Conservation (phyloP, 2,888 invertebrate species). For the Plagodis dolabraria region DNA sequence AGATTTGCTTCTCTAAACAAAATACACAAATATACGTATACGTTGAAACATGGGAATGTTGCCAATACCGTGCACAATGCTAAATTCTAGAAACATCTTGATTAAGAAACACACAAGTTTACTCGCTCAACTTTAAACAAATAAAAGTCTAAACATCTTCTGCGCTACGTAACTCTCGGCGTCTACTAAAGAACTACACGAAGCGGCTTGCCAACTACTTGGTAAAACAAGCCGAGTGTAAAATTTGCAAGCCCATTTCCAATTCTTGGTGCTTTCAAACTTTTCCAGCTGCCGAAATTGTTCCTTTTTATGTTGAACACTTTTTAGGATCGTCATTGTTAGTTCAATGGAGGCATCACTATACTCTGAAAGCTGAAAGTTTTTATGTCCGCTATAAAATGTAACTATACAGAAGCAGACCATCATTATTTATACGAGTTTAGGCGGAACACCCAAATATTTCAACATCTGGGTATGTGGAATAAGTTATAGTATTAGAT, state of each 20-base stretch:
- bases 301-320: constrained; percentile 17
- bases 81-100: constrained; percentile 7
- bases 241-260: constrained; percentile 36
- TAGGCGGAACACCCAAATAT: constrained; percentile 1
- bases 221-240: constrained; percentile 35
- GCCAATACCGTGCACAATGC: constrained; percentile 3
- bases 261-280: constrained; percentile 31
- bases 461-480: not conserved
- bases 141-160: constrained; percentile 22
- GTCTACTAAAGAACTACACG: constrained; percentile 29
- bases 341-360: constrained; percentile 8
- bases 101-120: constrained; percentile 21
- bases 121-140: constrained; percentile 15
- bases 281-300: constrained; percentile 29
- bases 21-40: too few species aligned
- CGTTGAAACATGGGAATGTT: not conserved
- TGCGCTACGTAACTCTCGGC: constrained; percentile 13
- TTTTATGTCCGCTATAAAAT: constrained; percentile 15
- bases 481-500: not conserved
- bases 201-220: constrained; percentile 36
- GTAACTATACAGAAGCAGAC: constrained; percentile 8
- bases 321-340: constrained; percentile 5
- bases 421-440: constrained; percentile 9
- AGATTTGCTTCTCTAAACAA: too few species aligned
- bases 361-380: constrained; percentile 1